Evolutionary conservation across 2,888 invertebrate genomes (phyloP), one percentile per base, ranked within the genome.

Genomic region (Hirtodrosophila duncani): DNA sequence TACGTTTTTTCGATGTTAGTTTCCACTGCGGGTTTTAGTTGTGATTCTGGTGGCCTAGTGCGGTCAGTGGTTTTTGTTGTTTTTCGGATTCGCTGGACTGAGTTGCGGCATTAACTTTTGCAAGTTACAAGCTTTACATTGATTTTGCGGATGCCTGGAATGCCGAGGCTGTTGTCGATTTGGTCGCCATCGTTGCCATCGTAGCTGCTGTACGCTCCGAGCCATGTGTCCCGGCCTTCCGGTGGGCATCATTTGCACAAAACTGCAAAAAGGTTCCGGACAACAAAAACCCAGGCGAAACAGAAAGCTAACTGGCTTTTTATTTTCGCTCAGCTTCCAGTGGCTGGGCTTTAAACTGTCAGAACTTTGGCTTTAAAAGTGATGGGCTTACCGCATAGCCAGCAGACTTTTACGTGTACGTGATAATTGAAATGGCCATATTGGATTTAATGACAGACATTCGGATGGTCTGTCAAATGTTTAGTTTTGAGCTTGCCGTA

Each of bases 161-260:
- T 44, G 39, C 43, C 38, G 39, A 24, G 31, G 8, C 36, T 34
- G 29, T 26, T 43, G 27, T 16, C 36, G 31, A 17, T 43, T 43
- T 31, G 41, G 45, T 13, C 26, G 37, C 27, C 48, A 34, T 6
- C 29, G 13, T 10, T 42, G 33, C 29, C 44, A 36, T n/a, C n/a
- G n/a, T n/a, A n/a, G n/a, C n/a, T n/a, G n/a, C n/a, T 39, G 48
- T 31, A 24, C 38, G 66, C 53, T 59, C 31, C 64, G 65, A 67
- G 67, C 64, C 78, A 59, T 77, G 70, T 57, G 78, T 63, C 67
- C 71, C 56, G 39, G 57, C 49, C 41, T 69, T 77, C 72, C 72
- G 70, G 67, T 72, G 72, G 74, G 78, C 70, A 72, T 77, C 59
- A 72, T 72, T 72, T 72, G 78, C 74, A 72, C 78, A 74, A 69